Conservation (phyloP, 1,140 invertebrate species). For the Asobara japonica region DNA sequence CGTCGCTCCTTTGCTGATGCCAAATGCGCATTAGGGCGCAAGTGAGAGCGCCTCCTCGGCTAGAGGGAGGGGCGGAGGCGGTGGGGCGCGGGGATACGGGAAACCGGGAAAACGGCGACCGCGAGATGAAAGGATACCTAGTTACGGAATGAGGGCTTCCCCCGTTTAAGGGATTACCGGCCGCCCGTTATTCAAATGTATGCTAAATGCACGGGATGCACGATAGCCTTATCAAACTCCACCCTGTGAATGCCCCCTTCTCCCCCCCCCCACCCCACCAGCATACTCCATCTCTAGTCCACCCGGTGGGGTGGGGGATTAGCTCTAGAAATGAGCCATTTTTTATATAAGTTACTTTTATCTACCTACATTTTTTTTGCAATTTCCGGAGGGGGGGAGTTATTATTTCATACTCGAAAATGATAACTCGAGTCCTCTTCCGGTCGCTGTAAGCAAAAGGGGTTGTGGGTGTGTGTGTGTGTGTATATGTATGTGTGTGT, state of each 20-base stretch:
- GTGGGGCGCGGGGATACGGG: slow-evolving; percentile 43
- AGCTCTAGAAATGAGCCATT: background rate
- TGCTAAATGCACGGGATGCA: slow-evolving; percentile 65
- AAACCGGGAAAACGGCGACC: slow-evolving; percentile 42
- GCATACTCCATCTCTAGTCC: background rate
- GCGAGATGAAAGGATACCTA: slow-evolving; percentile 68
- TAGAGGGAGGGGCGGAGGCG: slow-evolving; percentile 20
- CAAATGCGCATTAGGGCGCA: background rate
- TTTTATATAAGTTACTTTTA: too few relatives aligned
- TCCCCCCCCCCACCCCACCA: too few relatives aligned
- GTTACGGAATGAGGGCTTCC: slow-evolving; percentile 62
- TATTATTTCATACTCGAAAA: too few relatives aligned
- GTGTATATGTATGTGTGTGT: too few relatives aligned
- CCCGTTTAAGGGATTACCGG: slow-evolving; percentile 67
- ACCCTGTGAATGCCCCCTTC: slow-evolving; percentile 33
- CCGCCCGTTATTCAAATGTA: slow-evolving; percentile 68
- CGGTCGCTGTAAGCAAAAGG: too few relatives aligned
- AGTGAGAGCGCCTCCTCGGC: slow-evolving; percentile 33
- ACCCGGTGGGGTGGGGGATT: background rate
- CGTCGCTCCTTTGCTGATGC: background rate
- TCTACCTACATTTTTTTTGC: too few relatives aligned
- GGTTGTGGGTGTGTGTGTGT: too few relatives aligned
- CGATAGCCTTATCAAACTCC: slow-evolving; percentile 66
- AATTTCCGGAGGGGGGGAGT: too few relatives aligned
- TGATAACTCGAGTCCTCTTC: too few relatives aligned